phyloP scores from a whole-genome alignment of 2,113 vertebrate genomes.

The Limnothrissa miodon region DNA sequence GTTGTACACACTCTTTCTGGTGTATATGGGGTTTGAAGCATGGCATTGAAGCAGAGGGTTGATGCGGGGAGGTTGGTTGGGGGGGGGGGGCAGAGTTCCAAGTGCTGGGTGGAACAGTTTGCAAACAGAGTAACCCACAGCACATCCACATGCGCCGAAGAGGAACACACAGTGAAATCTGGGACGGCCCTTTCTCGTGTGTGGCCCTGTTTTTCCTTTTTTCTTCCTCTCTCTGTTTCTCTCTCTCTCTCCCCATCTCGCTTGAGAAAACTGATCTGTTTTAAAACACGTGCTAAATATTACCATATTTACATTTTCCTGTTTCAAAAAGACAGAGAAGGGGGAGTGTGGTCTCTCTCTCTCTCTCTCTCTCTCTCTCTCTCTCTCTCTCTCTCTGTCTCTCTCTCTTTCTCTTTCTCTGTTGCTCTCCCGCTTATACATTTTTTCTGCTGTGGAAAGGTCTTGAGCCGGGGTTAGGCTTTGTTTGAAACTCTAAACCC shows the following conservation, averaged over 20 bases:
- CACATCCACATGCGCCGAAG: conserved; percentile 57
- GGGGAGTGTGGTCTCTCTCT: conserved; percentile 23
- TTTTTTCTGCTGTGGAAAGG: conserved; percentile 62
- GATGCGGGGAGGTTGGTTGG: conserved; percentile 8
- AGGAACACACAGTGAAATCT: conserved; percentile 62
- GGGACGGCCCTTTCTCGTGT: conserved; percentile 72
- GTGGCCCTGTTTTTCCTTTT: conserved; percentile 71
- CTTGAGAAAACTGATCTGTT: conserved; percentile 80
- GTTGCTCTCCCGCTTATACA: conserved; percentile 2
- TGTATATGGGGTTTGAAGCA: conserved; percentile 60
- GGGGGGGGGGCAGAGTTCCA: conserved; percentile 19
- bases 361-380: background rate
- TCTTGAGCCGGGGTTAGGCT: conserved; percentile 72
- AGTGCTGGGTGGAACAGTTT: conserved; percentile 58
- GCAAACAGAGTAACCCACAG: conserved; percentile 68
- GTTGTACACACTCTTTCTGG: conserved; percentile 57
- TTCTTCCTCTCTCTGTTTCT: conserved; percentile 36
- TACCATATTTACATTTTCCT: conserved; percentile 88
- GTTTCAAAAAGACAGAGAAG: conserved; percentile 73
- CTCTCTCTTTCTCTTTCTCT: background rate
- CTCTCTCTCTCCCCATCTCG: conserved; percentile 33
- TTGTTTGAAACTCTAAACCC: conserved; percentile 87
- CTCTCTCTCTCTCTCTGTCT: background rate
- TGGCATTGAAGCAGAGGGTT: conserved; percentile 47
- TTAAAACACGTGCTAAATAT: conserved; percentile 83